Evolutionary conservation across 2,797 vertebrate species (phyloP).

Genomic region (Thamnophis elegans): DNA sequence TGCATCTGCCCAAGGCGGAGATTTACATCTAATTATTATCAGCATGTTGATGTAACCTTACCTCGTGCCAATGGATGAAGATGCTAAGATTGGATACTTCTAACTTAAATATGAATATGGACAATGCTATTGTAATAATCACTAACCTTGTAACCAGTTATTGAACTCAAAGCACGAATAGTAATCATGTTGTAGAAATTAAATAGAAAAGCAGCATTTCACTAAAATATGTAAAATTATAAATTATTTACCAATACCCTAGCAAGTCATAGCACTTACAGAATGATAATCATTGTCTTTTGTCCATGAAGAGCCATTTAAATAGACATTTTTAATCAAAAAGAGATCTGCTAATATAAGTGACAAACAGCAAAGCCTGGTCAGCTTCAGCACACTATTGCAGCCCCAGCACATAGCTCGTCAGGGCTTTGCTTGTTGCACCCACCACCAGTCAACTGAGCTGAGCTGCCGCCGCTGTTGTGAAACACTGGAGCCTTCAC

Average conservation of each 20-base stretch:
- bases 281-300: background rate
- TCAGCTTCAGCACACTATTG: no score
- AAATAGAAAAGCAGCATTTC: background rate
- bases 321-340: background rate
- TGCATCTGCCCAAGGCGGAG: background rate
- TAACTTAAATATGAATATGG: background rate
- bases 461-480: no score
- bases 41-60: background rate
- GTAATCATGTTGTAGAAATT: background rate
- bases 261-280: background rate
- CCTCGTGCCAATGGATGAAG: background rate
- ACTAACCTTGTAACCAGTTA: background rate
- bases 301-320: background rate
- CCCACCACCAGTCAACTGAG: no score
- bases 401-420: no score
- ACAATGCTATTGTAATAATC: background rate
- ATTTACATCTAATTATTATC: background rate
- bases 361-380: background rate
- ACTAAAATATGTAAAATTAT: background rate
- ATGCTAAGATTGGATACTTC: background rate
- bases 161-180: background rate
- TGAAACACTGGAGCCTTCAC: no score
- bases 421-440: no score
- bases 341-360: background rate
- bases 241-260: background rate